phyloP scores from a whole-genome alignment of 2,888 invertebrate genomes.

The Lasiommata megera region DNA sequence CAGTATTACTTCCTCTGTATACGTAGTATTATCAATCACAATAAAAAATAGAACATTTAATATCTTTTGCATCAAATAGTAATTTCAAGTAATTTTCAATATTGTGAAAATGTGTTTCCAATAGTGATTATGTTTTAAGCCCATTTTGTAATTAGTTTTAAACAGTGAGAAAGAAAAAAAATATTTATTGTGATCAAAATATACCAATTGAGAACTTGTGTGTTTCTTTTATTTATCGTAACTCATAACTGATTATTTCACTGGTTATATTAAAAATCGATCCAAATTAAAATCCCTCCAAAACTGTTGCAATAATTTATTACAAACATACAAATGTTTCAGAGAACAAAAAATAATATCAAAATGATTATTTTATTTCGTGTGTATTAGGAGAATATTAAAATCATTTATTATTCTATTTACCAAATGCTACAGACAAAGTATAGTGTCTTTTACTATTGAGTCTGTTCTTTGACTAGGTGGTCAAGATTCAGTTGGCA shows the following conservation, averaged over 20 bases:
- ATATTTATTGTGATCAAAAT: slow-evolving; percentile 67
- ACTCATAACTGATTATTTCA: too few species aligned
- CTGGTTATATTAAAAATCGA: background rate
- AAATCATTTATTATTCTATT: too few species aligned
- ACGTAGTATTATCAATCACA: background rate
- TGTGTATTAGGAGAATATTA: too few species aligned
- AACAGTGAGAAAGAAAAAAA: slow-evolving; percentile 42
- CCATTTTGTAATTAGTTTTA: slow-evolving; percentile 25
- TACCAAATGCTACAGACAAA: too few species aligned
- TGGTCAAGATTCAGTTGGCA: slow-evolving; percentile 72
- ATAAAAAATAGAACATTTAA: background rate
- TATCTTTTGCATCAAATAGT: slow-evolving; percentile 7
- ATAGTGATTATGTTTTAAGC: slow-evolving; percentile 57
- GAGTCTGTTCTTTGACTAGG: slow-evolving; percentile 61
- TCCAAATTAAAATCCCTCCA: background rate
- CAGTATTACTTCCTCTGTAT: slow-evolving; percentile 2
- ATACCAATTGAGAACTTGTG: slow-evolving; percentile 40
- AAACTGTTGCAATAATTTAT: background rate
- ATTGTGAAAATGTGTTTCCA: slow-evolving; percentile 70
- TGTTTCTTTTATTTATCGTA: background rate
- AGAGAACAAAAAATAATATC: background rate
- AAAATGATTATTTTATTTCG: background rate
- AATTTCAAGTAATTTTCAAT: slow-evolving; percentile 51
- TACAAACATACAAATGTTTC: background rate
- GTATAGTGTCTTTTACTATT: slow-evolving; percentile 12